phyloP scores from a whole-genome alignment of 2,113 vertebrate genomes.

The Neodontobutis hainanensis region DNA sequence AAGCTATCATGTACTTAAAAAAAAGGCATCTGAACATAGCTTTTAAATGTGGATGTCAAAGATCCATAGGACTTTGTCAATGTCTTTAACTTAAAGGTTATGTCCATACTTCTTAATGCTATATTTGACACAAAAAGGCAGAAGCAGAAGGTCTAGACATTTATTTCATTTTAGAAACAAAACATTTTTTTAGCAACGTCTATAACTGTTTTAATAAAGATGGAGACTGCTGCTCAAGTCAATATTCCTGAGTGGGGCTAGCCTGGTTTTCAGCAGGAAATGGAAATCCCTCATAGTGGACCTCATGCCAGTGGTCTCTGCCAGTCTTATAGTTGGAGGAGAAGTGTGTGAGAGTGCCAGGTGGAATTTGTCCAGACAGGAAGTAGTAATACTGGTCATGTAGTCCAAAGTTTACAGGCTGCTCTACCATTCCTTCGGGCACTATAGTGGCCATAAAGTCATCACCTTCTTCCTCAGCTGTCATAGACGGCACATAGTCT shows the following conservation, averaged over 20 bases:
- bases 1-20: not conserved
- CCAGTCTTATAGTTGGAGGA: slow-evolving; percentile 1
- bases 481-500: not conserved
- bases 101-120: too few species aligned
- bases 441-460: not conserved
- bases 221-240: not conserved
- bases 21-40: not conserved
- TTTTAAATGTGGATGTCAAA: too few species aligned
- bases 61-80: too few species aligned
- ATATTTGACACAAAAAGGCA: too few species aligned
- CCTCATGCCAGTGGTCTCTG: slow-evolving; percentile 5
- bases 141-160: too few species aligned
- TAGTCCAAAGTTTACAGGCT: not conserved
- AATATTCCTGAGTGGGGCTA: not conserved
- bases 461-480: not conserved
- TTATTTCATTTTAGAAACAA: not conserved
- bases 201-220: not conserved
- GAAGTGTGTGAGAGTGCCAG: not conserved
- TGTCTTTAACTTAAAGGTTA: too few species aligned
- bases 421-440: not conserved
- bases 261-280: not conserved
- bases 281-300: slow-evolving; percentile 8
- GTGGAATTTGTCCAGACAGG: slow-evolving; percentile 25
- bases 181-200: not conserved
- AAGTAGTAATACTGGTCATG: slow-evolving; percentile 2